These are phyloP conservation scores for Gallinago undulata DNA, from an alignment of 2,113 vertebrate species.

Conservation along the genomic window DNA sequence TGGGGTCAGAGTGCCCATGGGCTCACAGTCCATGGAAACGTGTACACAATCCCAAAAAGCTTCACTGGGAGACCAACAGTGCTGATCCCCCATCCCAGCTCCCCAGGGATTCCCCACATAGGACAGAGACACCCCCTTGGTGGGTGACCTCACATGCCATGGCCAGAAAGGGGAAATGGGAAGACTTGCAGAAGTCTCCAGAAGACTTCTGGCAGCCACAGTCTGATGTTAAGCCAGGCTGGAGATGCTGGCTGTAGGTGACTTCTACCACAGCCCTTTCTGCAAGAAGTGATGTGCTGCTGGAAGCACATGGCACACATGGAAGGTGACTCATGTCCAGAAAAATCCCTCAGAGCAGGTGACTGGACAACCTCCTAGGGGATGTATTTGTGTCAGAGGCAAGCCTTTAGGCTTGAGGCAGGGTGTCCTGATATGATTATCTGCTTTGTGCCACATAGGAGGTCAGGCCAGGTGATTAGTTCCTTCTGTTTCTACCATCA, in stretches of 20 bases:
- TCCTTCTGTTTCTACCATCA: background rate
- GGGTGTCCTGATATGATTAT: background rate
- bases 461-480: background rate
- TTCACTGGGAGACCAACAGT: background rate
- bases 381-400: background rate
- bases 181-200: background rate
- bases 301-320: accelerated
- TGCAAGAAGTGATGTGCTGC: background rate
- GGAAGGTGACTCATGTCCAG: background rate
- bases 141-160: background rate
- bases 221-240: background rate
- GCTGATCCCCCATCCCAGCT: background rate
- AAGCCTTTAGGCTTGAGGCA: background rate
- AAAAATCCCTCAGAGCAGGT: background rate
- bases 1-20: background rate
- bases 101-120: accelerated
- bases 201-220: background rate
- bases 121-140: background rate
- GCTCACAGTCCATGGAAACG: background rate
- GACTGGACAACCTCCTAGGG: background rate
- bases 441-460: background rate
- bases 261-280: background rate
- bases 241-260: background rate
- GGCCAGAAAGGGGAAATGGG: background rate
- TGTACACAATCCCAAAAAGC: background rate